A percentile compares a stretch with the other conserved stretches of the same genome.
phyloP scores from a whole-genome alignment of 1,140 invertebrate species.

The Drosophila paulistorum region DNA sequence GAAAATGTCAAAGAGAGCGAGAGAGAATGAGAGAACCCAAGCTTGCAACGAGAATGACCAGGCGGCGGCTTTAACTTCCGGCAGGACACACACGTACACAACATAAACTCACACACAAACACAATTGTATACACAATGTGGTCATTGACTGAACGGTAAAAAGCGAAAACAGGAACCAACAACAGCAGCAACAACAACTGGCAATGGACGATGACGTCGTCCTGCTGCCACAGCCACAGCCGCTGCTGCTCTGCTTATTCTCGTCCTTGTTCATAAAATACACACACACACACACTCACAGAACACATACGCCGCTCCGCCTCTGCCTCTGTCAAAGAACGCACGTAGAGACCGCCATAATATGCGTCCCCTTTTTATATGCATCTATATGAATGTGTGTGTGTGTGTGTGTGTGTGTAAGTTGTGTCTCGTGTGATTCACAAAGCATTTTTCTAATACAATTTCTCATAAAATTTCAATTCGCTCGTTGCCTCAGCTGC shows the following conservation, averaged over 20 bases:
- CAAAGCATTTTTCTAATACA: slow-evolving; percentile 76
- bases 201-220: slow-evolving; percentile 74
- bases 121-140: slow-evolving; percentile 76
- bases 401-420: slow-evolving; percentile 9
- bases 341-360: slow-evolving; percentile 74
- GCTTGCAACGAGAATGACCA: slow-evolving; percentile 72
- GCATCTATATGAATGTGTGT: slow-evolving; percentile 28
- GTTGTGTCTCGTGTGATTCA: slow-evolving; percentile 67
- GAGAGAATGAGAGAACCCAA: slow-evolving; percentile 20
- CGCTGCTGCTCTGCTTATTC: slow-evolving; percentile 20
- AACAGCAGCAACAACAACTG: slow-evolving; percentile 46
- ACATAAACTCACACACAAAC: slow-evolving; percentile 20
- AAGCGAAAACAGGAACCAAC: slow-evolving; percentile 78
- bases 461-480: slow-evolving; percentile 80
- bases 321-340: slow-evolving; percentile 47
- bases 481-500: slow-evolving; percentile 69
- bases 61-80: slow-evolving; percentile 74
- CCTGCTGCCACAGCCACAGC: slow-evolving; percentile 17
- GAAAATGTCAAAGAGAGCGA: slow-evolving; percentile 6
- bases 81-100: slow-evolving; percentile 63
- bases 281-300: neutral
- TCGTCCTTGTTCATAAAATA: slow-evolving; percentile 7
- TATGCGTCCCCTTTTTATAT: slow-evolving; percentile 72
- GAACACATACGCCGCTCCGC: slow-evolving; percentile 15
- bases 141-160: slow-evolving; percentile 81